Base-by-base conservation (phyloP, 1,140 invertebrate genomes). In the Pachyrhynchus sulphureomaculatus region DNA sequence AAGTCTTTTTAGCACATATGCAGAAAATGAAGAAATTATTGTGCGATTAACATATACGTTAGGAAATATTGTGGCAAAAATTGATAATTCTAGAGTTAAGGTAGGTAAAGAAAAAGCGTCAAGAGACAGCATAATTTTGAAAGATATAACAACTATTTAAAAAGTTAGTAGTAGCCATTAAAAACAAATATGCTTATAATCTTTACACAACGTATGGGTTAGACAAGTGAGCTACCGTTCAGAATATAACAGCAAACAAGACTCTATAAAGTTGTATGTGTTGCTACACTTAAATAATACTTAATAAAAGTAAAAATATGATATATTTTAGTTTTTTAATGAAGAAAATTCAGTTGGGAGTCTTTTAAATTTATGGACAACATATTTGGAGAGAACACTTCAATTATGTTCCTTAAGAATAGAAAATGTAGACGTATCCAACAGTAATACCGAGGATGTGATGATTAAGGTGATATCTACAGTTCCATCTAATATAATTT, bases 391-490 rank as follows among this genome's bases (percentile, higher is more conserved):
- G 53, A 76, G 78, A 70, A 78, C 77, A 32, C 65, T 76, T 51
- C 66, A 78, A 68, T 62, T 71, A 54, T 73, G 72, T 54, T 72
- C 71, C 1, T 61, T 73, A 29, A 72, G 69, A 67, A 56, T 68
- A 15, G 68, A 73, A 60, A 71, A 70, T 39, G 56, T 42, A 13
- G 64, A 67, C 34, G 62, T 64, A 23, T 61, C 44, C 33, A 68
- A 23, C 13, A 56, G 54, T 51, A 78, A 79, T 44, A 78, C 79
- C 55, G 74, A 82, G 65, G 87, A 88, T 73, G 86, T 88, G 8
- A 81, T 88, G 53, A 81, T 87, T 13, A 87, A 86, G 78, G 83
- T 86, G 72, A n/a, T n/a, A n/a, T n/a, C n/a, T n/a, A n/a, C n/a
- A n/a, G n/a, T n/a, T n/a, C n/a, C n/a, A n/a, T n/a, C n/a, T n/a